Evolutionary conservation across 2,113 vertebrate species (phyloP).

Genomic region (Martes martes): DNA sequence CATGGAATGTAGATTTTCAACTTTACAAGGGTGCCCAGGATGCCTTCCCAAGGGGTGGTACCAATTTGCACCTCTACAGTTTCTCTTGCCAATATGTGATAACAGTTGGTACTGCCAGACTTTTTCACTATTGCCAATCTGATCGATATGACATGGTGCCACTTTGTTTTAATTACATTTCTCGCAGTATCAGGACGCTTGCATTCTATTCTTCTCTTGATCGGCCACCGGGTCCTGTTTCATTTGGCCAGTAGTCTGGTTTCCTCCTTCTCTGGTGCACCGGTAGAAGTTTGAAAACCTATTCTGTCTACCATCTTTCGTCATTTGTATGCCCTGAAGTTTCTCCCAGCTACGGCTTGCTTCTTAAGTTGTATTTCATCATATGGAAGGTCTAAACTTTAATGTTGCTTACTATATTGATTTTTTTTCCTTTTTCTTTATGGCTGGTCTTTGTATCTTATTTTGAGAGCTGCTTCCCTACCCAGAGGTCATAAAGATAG

Average conservation of each 20-base stretch:
- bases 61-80: not conserved
- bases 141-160: not conserved
- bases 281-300: not conserved
- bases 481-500: slow-evolving; percentile 8
- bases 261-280: not conserved
- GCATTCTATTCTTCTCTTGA: not conserved
- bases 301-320: not conserved
- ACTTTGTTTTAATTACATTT: not conserved
- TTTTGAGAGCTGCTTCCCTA: slow-evolving; percentile 41
- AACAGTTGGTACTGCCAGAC: not conserved
- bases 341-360: not conserved
- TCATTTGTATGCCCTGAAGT: not conserved
- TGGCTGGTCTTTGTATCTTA: slow-evolving; percentile 32
- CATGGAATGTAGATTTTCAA: not conserved
- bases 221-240: not conserved
- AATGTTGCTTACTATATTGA: slow-evolving; percentile 19
- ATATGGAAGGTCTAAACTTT: not conserved
- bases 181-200: not conserved
- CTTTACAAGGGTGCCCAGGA: not conserved
- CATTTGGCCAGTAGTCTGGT: not conserved
- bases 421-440: not conserved
- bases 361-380: slow-evolving; percentile 23
- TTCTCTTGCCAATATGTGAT: not conserved
- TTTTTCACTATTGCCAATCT: not conserved
- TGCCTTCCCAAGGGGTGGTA: not conserved